Evolutionary conservation across 92 coral and sea anemone genomes (phyloP), one percentile per base, ranked within the genome.

Genomic region (Chrysogorgia sp.): DNA sequence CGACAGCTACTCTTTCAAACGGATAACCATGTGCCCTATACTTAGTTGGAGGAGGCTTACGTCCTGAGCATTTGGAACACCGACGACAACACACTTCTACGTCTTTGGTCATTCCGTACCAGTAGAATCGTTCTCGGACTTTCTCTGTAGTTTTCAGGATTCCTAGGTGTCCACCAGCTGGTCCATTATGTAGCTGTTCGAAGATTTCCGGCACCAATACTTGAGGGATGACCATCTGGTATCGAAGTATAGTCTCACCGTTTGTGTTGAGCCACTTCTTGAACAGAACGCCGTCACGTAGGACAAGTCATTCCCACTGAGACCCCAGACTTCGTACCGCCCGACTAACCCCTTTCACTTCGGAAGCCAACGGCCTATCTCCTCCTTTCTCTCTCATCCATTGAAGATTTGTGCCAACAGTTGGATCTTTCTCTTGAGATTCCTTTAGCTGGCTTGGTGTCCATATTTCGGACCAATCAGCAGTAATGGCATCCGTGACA

Each of bases 11-110:
- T 65, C 74, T 71, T 59, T 85, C 85, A 15, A 80, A 30, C 25
- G 85, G 85, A 40, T 37, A 85, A 28, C 82, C 82, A 29, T 84
- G 85, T 10, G 70, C 81, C 67, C 76, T 79, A 10, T 33, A 75
- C 14, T 64, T 64, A 1, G 81, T 63, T 26, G 57, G 41, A 10
- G 67, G 74, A 0, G 45, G 29, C n/a, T 79, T 85, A 29, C 80
- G 64, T 32, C 63, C 48, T 33, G 80, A 56, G n/a, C 82, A 85
- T 2, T 28, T 62, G 49, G 30, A 67, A 45, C 84, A 84, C 13
- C 63, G 40, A 21, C 33, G 71, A 2, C 75, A 70, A 67, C 81
- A 84, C 64, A 35, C 63, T 30, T 79, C 76, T 26, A 84, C 76
- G 33, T 84, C 88, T 41, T 15, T 74, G 20, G 56, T 34, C 19